These are phyloP conservation scores for Oncorhynchus clarkii DNA, from an alignment of 2,113 vertebrate species.

Conservation along the genomic window DNA sequence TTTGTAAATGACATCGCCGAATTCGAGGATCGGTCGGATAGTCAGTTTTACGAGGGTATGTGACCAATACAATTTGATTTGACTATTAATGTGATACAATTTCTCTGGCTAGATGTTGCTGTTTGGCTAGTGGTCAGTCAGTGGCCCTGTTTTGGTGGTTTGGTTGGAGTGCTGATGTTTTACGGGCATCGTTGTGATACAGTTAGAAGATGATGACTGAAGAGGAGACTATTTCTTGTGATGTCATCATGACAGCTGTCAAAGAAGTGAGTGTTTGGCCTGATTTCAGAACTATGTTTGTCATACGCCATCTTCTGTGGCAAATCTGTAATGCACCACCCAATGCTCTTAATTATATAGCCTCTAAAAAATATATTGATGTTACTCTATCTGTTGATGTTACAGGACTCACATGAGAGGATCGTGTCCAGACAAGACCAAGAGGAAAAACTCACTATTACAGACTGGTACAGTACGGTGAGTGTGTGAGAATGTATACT, in stretches of 20 bases:
- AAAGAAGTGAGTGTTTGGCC: slow-evolving; percentile 67
- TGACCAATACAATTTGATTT: too few species aligned
- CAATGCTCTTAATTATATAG: too few species aligned
- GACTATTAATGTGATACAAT: too few species aligned
- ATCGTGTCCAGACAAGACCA: slow-evolving; percentile 65
- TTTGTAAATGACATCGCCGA: too few species aligned
- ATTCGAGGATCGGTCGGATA: too few species aligned
- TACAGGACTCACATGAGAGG: slow-evolving; percentile 67
- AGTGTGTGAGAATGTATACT: slow-evolving; percentile 29
- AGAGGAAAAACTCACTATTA: slow-evolving; percentile 78
- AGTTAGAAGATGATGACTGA: slow-evolving; percentile 70
- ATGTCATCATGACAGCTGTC: slow-evolving; percentile 66
- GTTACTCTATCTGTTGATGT: not conserved
- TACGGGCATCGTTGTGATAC: not conserved
- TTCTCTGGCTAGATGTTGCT: too few species aligned
- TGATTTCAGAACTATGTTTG: not conserved
- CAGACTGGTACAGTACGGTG: slow-evolving; percentile 82
- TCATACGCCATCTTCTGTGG: not conserved
- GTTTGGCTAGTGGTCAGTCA: too few species aligned
- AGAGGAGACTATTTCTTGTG: slow-evolving; percentile 64
- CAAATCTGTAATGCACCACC: not conserved
- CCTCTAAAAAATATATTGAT: too few species aligned
- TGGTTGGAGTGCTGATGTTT: not conserved
- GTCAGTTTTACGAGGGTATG: too few species aligned
- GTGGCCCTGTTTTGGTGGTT: too few species aligned